Evolutionary conservation across 2,797 vertebrate genomes (phyloP).

Genomic region (Nyctibius grandis): DNA sequence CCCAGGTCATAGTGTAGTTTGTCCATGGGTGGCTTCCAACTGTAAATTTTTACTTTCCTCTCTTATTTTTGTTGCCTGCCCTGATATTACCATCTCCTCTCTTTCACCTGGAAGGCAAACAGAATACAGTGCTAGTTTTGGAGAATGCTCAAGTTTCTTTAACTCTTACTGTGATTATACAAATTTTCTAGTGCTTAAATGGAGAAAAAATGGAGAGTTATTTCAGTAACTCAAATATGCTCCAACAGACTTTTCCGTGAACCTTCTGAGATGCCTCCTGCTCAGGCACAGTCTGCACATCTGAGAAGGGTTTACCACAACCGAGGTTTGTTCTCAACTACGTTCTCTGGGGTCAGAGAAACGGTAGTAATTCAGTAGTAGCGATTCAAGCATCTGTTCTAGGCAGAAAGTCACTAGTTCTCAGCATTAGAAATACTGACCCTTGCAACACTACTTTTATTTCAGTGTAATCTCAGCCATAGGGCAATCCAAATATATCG

Average conservation of each 20-base stretch:
- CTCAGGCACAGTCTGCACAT: neutral
- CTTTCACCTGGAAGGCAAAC: neutral
- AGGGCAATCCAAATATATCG: conserved; percentile 17
- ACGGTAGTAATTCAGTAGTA: neutral
- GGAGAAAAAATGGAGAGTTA: neutral
- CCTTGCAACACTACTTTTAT: neutral
- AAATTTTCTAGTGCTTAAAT: neutral
- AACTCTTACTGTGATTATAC: neutral
- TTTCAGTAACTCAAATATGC: neutral
- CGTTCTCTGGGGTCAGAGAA: neutral
- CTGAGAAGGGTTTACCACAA: neutral
- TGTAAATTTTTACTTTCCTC: neutral
- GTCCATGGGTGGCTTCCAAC: neutral
- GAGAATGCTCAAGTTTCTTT: neutral
- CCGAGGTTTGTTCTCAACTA: neutral
- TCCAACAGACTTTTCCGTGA: neutral
- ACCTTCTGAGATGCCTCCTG: neutral
- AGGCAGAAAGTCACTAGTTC: neutral
- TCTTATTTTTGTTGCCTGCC: neutral
- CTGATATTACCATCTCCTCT: neutral
- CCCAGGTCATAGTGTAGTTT: neutral
- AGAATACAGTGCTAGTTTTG: neutral
- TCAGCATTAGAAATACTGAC: neutral
- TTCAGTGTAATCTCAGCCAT: neutral
- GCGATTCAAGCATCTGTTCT: neutral